phyloP scores from a whole-genome alignment of 2,113 vertebrate species.

The Hiodon alosoides region DNA sequence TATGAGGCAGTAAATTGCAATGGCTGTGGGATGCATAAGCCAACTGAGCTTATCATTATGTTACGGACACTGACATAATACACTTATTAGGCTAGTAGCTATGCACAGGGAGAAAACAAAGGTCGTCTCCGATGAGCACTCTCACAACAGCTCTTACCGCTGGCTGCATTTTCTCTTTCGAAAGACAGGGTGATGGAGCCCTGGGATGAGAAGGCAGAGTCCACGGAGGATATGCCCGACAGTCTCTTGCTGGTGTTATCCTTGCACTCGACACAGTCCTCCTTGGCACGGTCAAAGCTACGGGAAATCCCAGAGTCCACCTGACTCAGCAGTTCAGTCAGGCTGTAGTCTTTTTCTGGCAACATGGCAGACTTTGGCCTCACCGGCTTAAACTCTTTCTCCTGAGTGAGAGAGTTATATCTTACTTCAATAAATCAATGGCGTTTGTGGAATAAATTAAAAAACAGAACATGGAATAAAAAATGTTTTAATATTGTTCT shows the following conservation, averaged over 20 bases:
- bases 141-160: constrained; percentile 52
- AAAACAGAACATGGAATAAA: neutral
- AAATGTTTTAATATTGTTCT: too few relatives aligned
- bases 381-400: constrained; percentile 45
- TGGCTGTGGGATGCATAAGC: neutral
- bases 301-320: constrained; percentile 86
- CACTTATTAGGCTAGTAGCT: too few relatives aligned
- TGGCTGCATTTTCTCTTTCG: constrained; percentile 78
- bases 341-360: constrained; percentile 83
- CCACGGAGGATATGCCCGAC: constrained; percentile 90
- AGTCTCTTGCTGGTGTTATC: constrained; percentile 80
- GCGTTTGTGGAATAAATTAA: neutral
- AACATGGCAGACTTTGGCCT: constrained; percentile 69
- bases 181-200: constrained; percentile 90
- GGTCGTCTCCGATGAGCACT: too few relatives aligned
- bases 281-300: constrained; percentile 77
- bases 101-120: too few relatives aligned
- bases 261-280: constrained; percentile 75
- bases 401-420: constrained; percentile 39
- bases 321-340: constrained; percentile 87
- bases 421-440: neutral
- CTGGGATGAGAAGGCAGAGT: constrained; percentile 94
- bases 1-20: neutral
- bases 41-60: neutral
- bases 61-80: too few relatives aligned